Percentiles rank a stretch among this genome's conserved stretches.
Conservation (phyloP, 2,113 vertebrate genomes). For the Mixornis gularis region DNA sequence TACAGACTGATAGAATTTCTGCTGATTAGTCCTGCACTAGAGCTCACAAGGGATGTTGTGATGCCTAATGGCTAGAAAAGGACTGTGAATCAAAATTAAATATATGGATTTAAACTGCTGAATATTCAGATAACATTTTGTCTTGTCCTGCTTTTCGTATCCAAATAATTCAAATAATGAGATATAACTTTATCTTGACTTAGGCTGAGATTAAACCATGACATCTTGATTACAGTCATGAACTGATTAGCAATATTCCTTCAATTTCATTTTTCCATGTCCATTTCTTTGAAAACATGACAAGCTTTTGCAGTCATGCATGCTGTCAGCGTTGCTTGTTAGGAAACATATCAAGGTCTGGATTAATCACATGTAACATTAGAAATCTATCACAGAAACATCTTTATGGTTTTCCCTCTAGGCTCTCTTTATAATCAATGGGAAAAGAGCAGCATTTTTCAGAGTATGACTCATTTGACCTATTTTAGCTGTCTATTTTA, state of each 20-base stretch:
- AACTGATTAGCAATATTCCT: neutral
- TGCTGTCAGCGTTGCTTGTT: neutral
- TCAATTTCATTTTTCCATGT: neutral
- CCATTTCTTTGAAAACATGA: neutral
- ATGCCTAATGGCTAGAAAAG: neutral
- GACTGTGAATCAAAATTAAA: neutral
- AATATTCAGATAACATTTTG: neutral
- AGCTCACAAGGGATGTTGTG: neutral
- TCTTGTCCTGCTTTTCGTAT: neutral
- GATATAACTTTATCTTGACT: neutral
- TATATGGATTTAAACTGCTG: neutral
- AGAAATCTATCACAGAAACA: neutral
- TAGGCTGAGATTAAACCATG: neutral
- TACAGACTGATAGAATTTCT: neutral
- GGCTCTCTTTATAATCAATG: neutral
- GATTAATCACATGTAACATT: neutral
- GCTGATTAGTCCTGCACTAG: neutral
- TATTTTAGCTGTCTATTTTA: slow-evolving; percentile 2
- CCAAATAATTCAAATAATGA: neutral
- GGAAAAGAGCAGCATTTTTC: neutral
- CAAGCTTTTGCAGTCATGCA: neutral
- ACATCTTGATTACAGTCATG: neutral
- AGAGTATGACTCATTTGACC: slow-evolving; percentile 1
- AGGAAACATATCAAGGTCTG: neutral
- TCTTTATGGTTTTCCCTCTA: neutral